phyloP scores from a whole-genome alignment of 2,113 vertebrate species.

The Hypanus sabinus region DNA sequence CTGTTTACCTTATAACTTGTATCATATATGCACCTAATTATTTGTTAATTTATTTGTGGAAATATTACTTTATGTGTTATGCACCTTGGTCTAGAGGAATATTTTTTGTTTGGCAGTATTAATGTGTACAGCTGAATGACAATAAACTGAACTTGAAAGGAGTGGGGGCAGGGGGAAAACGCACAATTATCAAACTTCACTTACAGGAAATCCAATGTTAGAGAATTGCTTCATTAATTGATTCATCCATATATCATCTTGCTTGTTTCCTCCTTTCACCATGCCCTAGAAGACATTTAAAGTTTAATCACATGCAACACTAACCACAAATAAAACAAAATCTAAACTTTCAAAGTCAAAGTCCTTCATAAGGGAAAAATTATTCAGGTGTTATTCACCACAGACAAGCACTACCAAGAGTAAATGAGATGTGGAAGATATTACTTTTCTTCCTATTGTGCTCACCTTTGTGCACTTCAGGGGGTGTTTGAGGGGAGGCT shows the following conservation, averaged over 20 bases:
- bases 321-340: neutral
- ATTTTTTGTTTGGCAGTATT: no score
- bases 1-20: no score
- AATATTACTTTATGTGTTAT: no score
- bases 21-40: no score
- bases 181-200: conserved; percentile 45
- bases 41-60: no score
- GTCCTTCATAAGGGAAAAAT: neutral
- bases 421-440: neutral
- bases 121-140: no score
- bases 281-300: conserved; percentile 68
- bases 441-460: neutral
- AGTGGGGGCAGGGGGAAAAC: neutral
- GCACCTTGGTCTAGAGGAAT: no score
- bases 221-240: conserved; percentile 90
- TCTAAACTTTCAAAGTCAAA: neutral
- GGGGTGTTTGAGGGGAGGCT: neutral
- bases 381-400: neutral
- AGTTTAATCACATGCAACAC: neutral
- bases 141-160: neutral
- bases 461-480: neutral
- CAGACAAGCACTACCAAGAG: neutral
- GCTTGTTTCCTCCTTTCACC: conserved; percentile 81
- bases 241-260: conserved; percentile 90
- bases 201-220: conserved; percentile 84